A percentile compares a stretch with the other conserved stretches of the same genome.
Evolutionary conservation across 2,888 invertebrate species (phyloP).

Genomic region (Drosophila rubida): DNA sequence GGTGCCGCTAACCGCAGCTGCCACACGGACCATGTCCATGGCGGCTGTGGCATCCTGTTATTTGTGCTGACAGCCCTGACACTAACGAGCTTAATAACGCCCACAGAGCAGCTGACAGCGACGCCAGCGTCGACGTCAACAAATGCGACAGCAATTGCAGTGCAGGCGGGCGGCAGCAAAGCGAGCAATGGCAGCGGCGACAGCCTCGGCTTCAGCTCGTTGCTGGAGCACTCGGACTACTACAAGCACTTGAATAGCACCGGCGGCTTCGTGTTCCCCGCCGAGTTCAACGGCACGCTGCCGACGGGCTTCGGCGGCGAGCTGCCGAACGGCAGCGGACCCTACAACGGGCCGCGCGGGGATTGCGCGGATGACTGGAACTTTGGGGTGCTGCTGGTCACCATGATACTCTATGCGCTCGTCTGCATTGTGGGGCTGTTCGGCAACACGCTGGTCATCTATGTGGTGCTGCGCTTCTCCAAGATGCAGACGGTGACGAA

Average conservation of each 20-base stretch:
- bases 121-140: constrained; percentile 20
- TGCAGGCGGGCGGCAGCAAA: not conserved
- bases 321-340: constrained; percentile 48
- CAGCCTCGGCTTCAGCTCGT: constrained; percentile 28
- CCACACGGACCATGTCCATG: constrained; percentile 57
- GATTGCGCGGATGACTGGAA: constrained; percentile 86
- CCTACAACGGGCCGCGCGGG: constrained; percentile 29
- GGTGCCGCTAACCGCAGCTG: constrained; percentile 65
- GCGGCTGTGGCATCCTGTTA: constrained; percentile 68
- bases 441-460: constrained; percentile 96
- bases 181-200: constrained; percentile 8
- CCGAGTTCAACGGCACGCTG: constrained; percentile 55
- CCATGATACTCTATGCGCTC: constrained; percentile 91
- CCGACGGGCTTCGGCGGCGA: constrained; percentile 26
- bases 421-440: constrained; percentile 94
- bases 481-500: constrained; percentile 98
- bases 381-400: constrained; percentile 86
- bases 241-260: constrained; percentile 61
- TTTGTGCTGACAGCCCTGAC: constrained; percentile 74
- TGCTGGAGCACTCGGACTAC: constrained; percentile 53
- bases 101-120: constrained; percentile 69
- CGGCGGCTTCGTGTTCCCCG: constrained; percentile 22
- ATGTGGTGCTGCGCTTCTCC: constrained; percentile 94
- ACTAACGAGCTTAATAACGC: constrained; percentile 81
- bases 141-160: constrained; percentile 28